phyloP scores from a whole-genome alignment of 1,140 invertebrate genomes.

The Camponotus pennsylvanicus region DNA sequence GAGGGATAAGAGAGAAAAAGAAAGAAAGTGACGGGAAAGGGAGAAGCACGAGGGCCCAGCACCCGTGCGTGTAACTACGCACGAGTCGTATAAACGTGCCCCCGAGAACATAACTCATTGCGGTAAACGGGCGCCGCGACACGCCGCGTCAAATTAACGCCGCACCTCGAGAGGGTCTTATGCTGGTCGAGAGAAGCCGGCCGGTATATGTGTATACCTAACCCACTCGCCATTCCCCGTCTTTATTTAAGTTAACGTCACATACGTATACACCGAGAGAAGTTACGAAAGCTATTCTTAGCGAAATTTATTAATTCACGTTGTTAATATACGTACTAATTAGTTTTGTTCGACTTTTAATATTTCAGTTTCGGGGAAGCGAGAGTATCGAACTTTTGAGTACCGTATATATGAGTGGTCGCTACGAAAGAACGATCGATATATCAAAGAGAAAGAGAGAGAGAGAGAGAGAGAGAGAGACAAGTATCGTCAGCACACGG shows the following conservation, averaged over 20 bases:
- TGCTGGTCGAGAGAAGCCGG: constrained; percentile 36
- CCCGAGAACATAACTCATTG: constrained; percentile 83
- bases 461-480: constrained; percentile 21
- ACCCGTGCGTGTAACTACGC: constrained; percentile 70
- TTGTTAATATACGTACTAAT: neutral
- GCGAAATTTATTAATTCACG: constrained; percentile 6
- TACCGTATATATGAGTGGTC: neutral
- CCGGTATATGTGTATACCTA: neutral
- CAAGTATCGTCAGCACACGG: neutral
- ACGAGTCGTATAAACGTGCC: constrained; percentile 80
- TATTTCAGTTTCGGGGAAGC: neutral
- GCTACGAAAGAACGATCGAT: neutral
- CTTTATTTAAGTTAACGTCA: constrained; percentile 47
- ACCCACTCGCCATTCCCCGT: constrained; percentile 3
- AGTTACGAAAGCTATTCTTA: neutral
- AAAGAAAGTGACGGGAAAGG: neutral
- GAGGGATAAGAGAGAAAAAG: neutral
- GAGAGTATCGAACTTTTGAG: neutral
- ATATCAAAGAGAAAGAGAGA: constrained; percentile 10
- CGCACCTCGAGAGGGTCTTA: constrained; percentile 60
- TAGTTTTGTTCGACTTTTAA: neutral
- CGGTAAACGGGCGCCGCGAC: constrained; percentile 81
- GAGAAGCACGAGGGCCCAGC: neutral
- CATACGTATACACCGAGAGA: neutral
- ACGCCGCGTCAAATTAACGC: constrained; percentile 82